A percentile compares a stretch with the other conserved stretches of the same genome.
Conservation (phyloP, 2,113 vertebrate species). For the Osmerus mordax region DNA sequence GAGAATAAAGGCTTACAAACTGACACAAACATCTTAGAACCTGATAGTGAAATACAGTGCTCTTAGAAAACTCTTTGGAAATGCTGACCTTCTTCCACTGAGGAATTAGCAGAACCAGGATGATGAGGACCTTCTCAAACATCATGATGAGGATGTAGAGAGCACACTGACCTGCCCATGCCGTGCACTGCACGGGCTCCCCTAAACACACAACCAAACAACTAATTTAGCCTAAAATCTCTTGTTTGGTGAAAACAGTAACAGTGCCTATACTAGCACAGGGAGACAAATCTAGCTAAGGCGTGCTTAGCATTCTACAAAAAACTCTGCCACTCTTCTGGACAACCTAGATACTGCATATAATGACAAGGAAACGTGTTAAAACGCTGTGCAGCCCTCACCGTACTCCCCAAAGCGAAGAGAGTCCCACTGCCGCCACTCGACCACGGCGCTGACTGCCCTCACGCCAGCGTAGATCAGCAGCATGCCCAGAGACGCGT, state of each 20-base stretch:
- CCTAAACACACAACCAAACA: slow-evolving; percentile 66
- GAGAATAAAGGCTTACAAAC: slow-evolving; percentile 1
- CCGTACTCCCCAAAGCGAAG: slow-evolving; percentile 97
- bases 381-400: slow-evolving; percentile 53
- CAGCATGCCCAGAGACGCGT: slow-evolving; percentile 94
- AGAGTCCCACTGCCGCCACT: slow-evolving; percentile 96
- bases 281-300: not conserved
- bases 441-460: slow-evolving; percentile 85
- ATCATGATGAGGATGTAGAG: slow-evolving; percentile 98
- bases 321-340: slow-evolving; percentile 34
- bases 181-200: slow-evolving; percentile 89
- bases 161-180: slow-evolving; percentile 92
- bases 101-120: slow-evolving; percentile 92
- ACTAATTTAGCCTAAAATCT: not conserved
- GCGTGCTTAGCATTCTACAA: not conserved
- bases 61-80: not conserved
- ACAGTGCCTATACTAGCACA: slow-evolving; percentile 37
- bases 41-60: not conserved
- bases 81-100: slow-evolving; percentile 92
- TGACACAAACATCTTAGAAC: not conserved
- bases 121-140: slow-evolving; percentile 95
- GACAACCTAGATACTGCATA: slow-evolving; percentile 19
- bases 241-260: not conserved
- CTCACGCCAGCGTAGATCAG: slow-evolving; percentile 91
- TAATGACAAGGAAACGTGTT: not conserved